phyloP scores from a whole-genome alignment of 2,113 vertebrate species.

The Myocastor coypus region DNA sequence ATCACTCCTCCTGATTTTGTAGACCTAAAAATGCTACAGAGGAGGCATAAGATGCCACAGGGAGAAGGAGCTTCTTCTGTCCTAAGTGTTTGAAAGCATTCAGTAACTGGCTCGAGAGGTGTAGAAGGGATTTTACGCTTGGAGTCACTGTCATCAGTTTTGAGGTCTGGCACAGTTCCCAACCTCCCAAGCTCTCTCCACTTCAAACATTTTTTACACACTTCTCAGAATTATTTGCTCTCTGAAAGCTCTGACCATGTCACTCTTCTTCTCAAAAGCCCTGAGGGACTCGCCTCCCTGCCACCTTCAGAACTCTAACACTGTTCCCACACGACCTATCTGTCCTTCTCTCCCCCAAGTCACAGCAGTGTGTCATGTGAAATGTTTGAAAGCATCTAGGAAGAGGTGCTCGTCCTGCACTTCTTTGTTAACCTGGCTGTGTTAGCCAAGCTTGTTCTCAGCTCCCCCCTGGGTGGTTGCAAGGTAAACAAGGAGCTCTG shows the following conservation, averaged over 20 bases:
- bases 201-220: conserved; percentile 58
- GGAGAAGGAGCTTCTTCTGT: not conserved
- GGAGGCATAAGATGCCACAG: not conserved
- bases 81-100: not conserved
- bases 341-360: conserved; percentile 46
- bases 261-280: not conserved
- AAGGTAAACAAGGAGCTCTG: conserved; percentile 39
- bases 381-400: not conserved
- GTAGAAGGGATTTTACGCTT: not conserved
- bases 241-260: conserved; percentile 14
- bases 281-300: not conserved
- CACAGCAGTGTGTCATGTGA: conserved; percentile 27
- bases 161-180: conserved; percentile 42
- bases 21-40: not conserved
- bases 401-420: not conserved
- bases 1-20: not conserved
- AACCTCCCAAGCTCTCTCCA: conserved; percentile 40
- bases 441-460: conserved; percentile 15
- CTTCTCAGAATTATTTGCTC: conserved; percentile 62
- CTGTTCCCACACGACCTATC: conserved; percentile 7
- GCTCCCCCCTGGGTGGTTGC: not conserved
- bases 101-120: conserved; percentile 28
- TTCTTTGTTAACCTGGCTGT: conserved; percentile 35
- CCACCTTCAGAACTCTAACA: conserved; percentile 30
- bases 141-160: conserved; percentile 26